phyloP scores from a whole-genome alignment of 2,113 vertebrate species.

The Strix uralensis region DNA sequence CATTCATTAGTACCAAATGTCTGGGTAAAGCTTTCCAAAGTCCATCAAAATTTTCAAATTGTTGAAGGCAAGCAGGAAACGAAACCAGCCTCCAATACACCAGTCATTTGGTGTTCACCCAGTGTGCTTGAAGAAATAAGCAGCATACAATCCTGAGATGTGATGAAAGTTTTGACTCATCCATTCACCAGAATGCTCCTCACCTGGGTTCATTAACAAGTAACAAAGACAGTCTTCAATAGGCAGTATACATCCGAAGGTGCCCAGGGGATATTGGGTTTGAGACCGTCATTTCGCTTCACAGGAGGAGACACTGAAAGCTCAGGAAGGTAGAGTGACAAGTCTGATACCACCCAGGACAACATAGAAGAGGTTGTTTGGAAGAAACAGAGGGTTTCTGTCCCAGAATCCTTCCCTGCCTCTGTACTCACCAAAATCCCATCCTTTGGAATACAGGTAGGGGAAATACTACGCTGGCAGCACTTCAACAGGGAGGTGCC shows the following conservation, averaged over 20 bases:
- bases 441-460: background rate
- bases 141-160: fast-evolving
- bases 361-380: background rate
- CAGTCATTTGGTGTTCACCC: background rate
- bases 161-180: background rate
- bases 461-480: background rate
- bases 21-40: constrained; percentile 2
- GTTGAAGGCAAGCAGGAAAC: background rate
- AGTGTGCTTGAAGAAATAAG: background rate
- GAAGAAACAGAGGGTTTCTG: background rate
- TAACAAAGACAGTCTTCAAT: background rate
- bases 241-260: background rate
- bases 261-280: background rate
- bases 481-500: background rate
- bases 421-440: background rate
- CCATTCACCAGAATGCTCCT: background rate
- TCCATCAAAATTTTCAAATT: background rate
- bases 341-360: background rate
- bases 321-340: background rate
- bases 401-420: background rate
- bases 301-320: background rate
- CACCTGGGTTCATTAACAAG: background rate
- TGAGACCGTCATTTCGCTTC: background rate
- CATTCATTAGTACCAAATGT: constrained; percentile 9
- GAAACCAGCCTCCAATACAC: background rate